Percentiles rank a stretch among this genome's conserved stretches.
Conservation (phyloP, 2,888 invertebrate species). For the Drosophila antonietae region DNA sequence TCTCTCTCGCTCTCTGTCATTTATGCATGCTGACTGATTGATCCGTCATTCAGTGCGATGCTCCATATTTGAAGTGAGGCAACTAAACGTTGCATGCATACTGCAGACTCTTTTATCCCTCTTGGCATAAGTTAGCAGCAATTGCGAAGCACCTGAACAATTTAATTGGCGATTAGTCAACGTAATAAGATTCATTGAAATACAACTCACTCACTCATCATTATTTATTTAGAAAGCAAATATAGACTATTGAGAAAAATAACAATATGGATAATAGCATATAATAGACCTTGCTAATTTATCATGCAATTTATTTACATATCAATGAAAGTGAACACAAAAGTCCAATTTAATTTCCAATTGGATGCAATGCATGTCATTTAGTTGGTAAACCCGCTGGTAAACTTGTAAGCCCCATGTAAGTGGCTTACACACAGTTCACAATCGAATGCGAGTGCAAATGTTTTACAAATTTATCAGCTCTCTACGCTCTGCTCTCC, state of each 20-base stretch:
- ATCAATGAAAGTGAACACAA: neutral
- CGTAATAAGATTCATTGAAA: neutral
- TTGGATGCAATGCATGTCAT: slow-evolving; percentile 2
- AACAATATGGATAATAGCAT: neutral
- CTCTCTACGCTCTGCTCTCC: neutral
- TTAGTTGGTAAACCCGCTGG: neutral
- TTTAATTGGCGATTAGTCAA: slow-evolving; percentile 2
- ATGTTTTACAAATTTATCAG: slow-evolving; percentile 53
- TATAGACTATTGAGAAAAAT: too few species aligned
- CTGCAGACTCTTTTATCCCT: neutral
- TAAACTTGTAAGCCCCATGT: slow-evolving; percentile 22
- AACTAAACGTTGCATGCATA: slow-evolving; percentile 14
- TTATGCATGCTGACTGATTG: slow-evolving; percentile 66
- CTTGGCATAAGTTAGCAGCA: slow-evolving; percentile 9
- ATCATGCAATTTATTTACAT: neutral
- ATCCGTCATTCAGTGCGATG: slow-evolving; percentile 49
- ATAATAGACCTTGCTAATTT: neutral
- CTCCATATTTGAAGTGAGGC: slow-evolving; percentile 4
- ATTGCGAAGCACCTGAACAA: neutral
- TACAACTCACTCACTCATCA: too few species aligned
- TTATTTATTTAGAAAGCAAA: too few species aligned
- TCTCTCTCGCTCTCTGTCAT: slow-evolving; percentile 39
- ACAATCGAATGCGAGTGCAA: slow-evolving; percentile 51
- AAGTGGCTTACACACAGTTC: slow-evolving; percentile 43
- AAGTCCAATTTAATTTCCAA: slow-evolving; percentile 14